Evolutionary conservation across 1,140 invertebrate species (phyloP), one percentile per base, ranked within the genome.

Genomic region (Pogonomyrmex barbatus): DNA sequence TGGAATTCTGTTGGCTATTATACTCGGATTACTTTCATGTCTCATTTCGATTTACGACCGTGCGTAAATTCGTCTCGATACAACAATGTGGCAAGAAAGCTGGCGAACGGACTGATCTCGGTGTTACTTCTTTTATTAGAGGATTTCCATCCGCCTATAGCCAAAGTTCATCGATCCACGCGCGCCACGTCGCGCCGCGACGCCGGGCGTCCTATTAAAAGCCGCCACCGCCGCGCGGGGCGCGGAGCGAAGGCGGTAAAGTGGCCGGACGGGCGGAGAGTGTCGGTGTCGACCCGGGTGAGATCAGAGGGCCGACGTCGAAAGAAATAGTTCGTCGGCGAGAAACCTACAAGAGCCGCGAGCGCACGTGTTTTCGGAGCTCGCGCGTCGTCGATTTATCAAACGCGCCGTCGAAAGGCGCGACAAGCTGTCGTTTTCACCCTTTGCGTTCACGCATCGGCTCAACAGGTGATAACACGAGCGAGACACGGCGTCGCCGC

Each of bases 301-400:
- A 92, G 92, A 93, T 93, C 92, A 93, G 91, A 93, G 89, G 86
- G 76, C 81, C 87, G 90, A 86, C 88, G 91, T 88, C 88, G 89
- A 93, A 93, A 93, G 92, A 93, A 93, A 92, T 92, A 92, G 92
- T 92, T 88, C 84, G 86, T 30, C 78, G 70, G 52, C 75, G 87
- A 77, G 68, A 68, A 47, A 47, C 76, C 54, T 39, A 17, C 77
- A 76, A 88, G 81, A 58, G 42, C 71, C 75, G 67, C 63, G 73
- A 67, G 82, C 87, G 86, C 89, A 90, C 89, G 77, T 89, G 90
- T 91, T 91, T 91, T 87, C 70, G 77, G 33, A n/a, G 56, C 47
- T 50, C 30, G 88, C 60, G 73, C 70, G 60, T 81, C 73, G 70
- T 90, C 91, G 91, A 93, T 93, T 93, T 93, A 92, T 93, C 92